These are phyloP conservation scores for Stenodera caucasica DNA, from an alignment of 2,888 invertebrate genomes.

Conservation along the genomic window DNA sequence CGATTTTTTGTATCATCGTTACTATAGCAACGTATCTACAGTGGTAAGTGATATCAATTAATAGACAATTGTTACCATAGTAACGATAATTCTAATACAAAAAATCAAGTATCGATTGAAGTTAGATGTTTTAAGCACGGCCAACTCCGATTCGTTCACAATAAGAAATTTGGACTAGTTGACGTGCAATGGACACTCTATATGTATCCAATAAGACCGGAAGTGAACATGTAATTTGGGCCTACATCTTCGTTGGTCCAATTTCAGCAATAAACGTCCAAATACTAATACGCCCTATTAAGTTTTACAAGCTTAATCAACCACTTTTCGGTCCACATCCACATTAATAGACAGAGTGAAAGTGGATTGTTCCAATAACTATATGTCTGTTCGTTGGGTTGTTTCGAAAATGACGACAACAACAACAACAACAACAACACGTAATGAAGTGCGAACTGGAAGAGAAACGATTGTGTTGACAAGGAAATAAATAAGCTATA, in stretches of 20 bases:
- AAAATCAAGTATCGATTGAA: no score
- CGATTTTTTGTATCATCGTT: no score
- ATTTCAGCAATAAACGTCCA: slow-evolving; percentile 31
- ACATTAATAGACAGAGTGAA: no score
- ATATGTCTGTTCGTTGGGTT: background rate
- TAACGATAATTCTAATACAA: no score
- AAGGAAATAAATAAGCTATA: slow-evolving; percentile 8
- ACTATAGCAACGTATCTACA: no score
- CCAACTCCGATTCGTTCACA: no score
- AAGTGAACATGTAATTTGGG: slow-evolving; percentile 33
- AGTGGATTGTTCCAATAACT: background rate
- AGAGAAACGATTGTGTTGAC: background rate
- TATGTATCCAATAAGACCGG: slow-evolving; percentile 27
- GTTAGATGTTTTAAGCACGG: no score
- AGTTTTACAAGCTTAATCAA: slow-evolving; percentile 20
- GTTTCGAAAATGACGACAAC: background rate
- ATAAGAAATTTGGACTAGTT: no score
- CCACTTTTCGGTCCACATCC: slow-evolving; percentile 9
- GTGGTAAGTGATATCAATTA: no score
- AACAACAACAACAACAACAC: background rate
- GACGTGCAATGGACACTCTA: no score
- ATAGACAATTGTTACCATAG: no score
- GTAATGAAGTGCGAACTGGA: slow-evolving; percentile 12
- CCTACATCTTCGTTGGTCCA: slow-evolving; percentile 27
- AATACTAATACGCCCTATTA: slow-evolving; percentile 12